phyloP scores from a whole-genome alignment of 2,797 vertebrate species.

The Alosa sapidissima region DNA sequence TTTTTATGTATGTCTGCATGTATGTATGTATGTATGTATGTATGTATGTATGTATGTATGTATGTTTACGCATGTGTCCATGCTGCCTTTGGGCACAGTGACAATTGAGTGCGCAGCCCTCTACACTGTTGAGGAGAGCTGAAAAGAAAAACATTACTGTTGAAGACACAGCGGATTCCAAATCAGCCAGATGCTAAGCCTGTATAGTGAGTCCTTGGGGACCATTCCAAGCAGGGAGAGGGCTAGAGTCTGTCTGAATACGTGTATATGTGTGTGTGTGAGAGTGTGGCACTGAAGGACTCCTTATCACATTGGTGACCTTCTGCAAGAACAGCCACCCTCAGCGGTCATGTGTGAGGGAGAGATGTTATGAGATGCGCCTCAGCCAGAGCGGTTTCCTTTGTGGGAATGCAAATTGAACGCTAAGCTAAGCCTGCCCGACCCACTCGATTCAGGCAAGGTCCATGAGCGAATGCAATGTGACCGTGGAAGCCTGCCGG shows the following conservation, averaged over 20 bases:
- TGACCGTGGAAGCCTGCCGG: constrained; percentile 15
- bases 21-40: background rate
- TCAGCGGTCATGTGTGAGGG: background rate
- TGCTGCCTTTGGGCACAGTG: constrained; percentile 3
- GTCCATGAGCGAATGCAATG: background rate
- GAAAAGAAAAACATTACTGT: constrained; percentile 12
- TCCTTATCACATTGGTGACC: background rate
- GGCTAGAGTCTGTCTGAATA: background rate
- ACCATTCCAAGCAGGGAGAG: background rate
- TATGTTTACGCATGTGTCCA: background rate
- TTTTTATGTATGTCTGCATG: background rate
- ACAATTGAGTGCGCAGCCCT: background rate
- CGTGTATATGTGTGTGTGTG: background rate
- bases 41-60: background rate
- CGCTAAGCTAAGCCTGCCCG: background rate
- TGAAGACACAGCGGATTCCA: constrained; percentile 11
- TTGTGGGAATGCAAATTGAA: background rate
- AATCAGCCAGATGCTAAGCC: constrained; percentile 23
- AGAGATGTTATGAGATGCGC: background rate
- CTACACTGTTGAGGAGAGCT: background rate
- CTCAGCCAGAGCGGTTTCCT: background rate
- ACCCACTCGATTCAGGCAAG: background rate
- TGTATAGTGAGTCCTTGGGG: constrained; percentile 16
- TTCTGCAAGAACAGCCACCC: background rate
- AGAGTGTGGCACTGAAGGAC: constrained; percentile 13